Evolutionary conservation across 2,888 invertebrate species (phyloP).

Genomic region (Sussaba pulchella): DNA sequence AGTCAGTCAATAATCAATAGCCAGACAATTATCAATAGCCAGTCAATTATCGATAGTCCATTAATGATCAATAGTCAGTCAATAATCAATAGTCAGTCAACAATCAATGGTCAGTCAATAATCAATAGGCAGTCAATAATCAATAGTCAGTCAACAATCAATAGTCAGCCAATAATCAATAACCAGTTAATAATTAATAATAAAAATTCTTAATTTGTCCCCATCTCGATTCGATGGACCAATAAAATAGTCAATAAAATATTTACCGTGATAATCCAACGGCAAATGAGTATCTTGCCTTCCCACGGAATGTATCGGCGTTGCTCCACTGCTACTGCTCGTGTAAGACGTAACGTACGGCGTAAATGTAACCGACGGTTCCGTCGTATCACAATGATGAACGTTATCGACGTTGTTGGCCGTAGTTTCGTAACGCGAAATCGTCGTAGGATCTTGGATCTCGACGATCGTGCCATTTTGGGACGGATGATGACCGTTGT

Average conservation of each 20-base stretch:
- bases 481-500: slow-evolving; percentile 68
- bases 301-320: slow-evolving; percentile 50
- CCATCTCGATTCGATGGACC: too few species aligned
- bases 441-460: slow-evolving; percentile 54
- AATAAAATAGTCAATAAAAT: too few species aligned
- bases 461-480: slow-evolving; percentile 46
- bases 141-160: not conserved
- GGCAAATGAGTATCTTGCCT: slow-evolving; percentile 56
- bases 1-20: too few species aligned
- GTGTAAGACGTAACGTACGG: slow-evolving; percentile 50
- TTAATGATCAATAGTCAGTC: too few species aligned
- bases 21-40: too few species aligned
- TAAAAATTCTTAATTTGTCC: too few species aligned
- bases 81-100: too few species aligned
- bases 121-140: too few species aligned
- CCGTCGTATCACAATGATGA: slow-evolving; percentile 47
- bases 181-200: too few species aligned
- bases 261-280: slow-evolving; percentile 58
- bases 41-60: too few species aligned
- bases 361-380: slow-evolving; percentile 50
- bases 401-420: slow-evolving; percentile 59
- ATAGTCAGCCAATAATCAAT: too few species aligned
- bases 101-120: too few species aligned
- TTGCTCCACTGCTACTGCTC: slow-evolving; percentile 40
- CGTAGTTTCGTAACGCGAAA: slow-evolving; percentile 67